phyloP scores from a whole-genome alignment of 2,888 invertebrate species.

The Drosophila lacicola region DNA sequence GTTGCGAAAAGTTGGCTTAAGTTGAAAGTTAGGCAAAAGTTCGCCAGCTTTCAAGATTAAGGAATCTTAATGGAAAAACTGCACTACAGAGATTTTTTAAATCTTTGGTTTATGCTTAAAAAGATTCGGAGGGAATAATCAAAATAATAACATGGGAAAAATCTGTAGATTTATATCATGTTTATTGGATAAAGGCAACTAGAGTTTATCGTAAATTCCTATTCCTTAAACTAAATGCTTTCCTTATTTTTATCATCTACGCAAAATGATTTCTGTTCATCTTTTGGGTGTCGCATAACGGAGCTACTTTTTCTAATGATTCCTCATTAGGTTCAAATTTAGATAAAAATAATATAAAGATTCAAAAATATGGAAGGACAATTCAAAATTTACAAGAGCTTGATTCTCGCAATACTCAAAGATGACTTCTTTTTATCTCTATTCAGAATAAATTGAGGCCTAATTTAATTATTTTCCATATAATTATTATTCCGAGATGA shows the following conservation, averaged over 20 bases:
- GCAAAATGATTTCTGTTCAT: no score
- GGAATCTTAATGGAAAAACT: slow-evolving; percentile 2
- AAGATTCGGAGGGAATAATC: background rate
- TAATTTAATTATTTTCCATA: background rate
- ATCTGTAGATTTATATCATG: no score
- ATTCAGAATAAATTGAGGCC: background rate
- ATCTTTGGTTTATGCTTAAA: background rate
- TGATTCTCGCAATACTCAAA: background rate
- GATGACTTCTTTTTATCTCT: background rate
- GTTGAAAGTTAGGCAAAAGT: slow-evolving; percentile 1
- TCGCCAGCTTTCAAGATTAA: slow-evolving; percentile 2
- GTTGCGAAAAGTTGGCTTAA: slow-evolving; percentile 3
- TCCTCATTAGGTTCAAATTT: no score
- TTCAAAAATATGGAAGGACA: no score
- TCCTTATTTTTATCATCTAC: no score
- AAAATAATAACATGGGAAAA: no score
- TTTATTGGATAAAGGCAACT: no score
- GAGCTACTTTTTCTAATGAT: no score
- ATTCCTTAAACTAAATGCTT: no score
- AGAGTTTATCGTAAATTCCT: no score
- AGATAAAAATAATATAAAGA: no score
- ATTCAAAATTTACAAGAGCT: background rate
- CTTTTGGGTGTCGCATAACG: no score
- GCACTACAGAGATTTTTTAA: background rate
- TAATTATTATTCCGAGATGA: slow-evolving; percentile 10